Percentiles rank a stretch among this genome's conserved stretches.
Conservation (phyloP, 2,888 invertebrate species). For the Encarsia formosa region DNA sequence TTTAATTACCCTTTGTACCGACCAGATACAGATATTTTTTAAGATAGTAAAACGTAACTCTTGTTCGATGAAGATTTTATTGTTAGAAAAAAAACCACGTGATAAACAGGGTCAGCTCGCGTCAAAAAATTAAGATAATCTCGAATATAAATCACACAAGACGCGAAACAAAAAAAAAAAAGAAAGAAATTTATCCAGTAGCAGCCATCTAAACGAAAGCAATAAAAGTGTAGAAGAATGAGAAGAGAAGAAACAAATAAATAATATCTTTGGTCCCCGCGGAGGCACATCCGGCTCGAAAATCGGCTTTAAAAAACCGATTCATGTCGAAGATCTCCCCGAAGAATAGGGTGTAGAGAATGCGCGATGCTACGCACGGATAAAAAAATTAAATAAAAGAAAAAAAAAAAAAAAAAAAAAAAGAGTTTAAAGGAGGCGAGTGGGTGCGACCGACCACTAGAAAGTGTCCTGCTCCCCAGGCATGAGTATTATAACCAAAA, state of each 20-base stretch:
- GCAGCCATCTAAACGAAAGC: no score
- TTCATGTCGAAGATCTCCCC: conserved; percentile 11
- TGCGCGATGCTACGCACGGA: not conserved
- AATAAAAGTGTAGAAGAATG: no score
- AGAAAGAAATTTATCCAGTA: no score
- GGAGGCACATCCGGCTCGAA: conserved; percentile 22
- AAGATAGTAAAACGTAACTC: no score
- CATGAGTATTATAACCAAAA: conserved; percentile 9
- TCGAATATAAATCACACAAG: no score
- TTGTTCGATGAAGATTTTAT: no score
- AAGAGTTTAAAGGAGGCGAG: conserved; percentile 4
- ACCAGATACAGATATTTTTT: no score
- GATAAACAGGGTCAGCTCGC: no score
- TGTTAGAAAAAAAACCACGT: no score
- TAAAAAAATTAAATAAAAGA: not conserved
- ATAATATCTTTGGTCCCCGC: not conserved
- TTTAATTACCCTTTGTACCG: no score
- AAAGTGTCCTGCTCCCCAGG: conserved; percentile 44
- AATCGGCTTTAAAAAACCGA: conserved; percentile 21
- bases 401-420: not conserved
- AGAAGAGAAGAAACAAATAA: not conserved
- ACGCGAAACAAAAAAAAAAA: no score
- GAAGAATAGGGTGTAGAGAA: conserved; percentile 2
- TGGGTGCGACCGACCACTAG: conserved; percentile 46
- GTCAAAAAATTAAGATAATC: no score